These are phyloP conservation scores for Andrena bicolor DNA, from an alignment of 2,888 invertebrate genomes.

Conservation along the genomic window DNA sequence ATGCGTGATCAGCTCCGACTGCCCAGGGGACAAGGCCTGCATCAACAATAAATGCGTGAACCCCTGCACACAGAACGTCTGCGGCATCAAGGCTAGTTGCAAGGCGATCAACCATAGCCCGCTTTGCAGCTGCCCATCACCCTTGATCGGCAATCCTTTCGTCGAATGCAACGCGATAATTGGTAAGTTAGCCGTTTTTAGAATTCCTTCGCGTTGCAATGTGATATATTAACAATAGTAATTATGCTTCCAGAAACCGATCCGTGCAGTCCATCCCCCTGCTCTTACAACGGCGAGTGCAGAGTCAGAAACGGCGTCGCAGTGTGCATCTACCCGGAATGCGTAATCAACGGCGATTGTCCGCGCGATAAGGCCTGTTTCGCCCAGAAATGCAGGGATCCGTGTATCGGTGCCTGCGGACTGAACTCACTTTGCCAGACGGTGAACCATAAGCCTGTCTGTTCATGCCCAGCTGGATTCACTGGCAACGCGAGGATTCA, in stretches of 20 bases:
- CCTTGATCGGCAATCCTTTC: conserved; percentile 86
- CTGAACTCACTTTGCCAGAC: conserved; percentile 92
- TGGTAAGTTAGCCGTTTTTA: conserved; percentile 76
- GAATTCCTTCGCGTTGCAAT: background rate
- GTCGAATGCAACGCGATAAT: conserved; percentile 84
- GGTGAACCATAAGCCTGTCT: conserved; percentile 93
- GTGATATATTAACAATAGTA: too few species aligned
- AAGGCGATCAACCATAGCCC: conserved; percentile 91
- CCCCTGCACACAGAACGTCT: conserved; percentile 92
- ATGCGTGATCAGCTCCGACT: conserved; percentile 88
- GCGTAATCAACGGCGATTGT: conserved; percentile 95
- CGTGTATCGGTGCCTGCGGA: conserved; percentile 93
- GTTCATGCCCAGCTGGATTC: conserved; percentile 92
- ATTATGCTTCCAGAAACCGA: conserved; percentile 84
- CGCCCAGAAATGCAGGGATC: conserved; percentile 93
- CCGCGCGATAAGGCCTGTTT: conserved; percentile 93
- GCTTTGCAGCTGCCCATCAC: conserved; percentile 90
- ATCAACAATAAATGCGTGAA: conserved; percentile 92
- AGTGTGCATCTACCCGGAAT: conserved; percentile 93
- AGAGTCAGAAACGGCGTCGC: conserved; percentile 90
- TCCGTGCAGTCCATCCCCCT: conserved; percentile 95
- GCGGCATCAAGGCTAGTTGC: conserved; percentile 92
- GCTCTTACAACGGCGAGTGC: conserved; percentile 93
- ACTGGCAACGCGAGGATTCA: conserved; percentile 92
- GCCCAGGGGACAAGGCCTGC: conserved; percentile 93